Percentiles rank a stretch among this genome's conserved stretches.
phyloP scores from a whole-genome alignment of 2,113 vertebrate genomes.

The Nettapus auritus region DNA sequence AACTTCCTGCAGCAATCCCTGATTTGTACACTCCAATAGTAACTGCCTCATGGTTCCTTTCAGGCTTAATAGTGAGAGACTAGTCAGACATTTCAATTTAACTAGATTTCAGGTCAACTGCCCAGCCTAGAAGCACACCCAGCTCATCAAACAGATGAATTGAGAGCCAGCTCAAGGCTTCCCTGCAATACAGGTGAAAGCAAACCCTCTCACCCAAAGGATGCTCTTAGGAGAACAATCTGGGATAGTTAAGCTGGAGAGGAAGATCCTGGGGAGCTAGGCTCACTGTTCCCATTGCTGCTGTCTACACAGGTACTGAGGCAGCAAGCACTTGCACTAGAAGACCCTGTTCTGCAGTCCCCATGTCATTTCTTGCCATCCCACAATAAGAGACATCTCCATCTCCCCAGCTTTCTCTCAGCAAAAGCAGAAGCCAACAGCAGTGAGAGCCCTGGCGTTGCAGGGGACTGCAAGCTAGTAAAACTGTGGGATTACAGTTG shows the following conservation, averaged over 20 bases:
- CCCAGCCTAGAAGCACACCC: background rate
- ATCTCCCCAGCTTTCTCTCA: background rate
- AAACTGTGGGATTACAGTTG: constrained; percentile 4
- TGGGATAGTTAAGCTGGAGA: background rate
- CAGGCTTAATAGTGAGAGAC: constrained; percentile 15
- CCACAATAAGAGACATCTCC: background rate
- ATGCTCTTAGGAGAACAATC: background rate
- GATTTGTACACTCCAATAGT: background rate
- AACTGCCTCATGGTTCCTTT: constrained; percentile 23
- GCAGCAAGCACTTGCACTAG: background rate
- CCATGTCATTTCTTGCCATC: background rate
- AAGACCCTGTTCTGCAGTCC: background rate
- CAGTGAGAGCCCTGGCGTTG: background rate
- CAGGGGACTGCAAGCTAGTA: background rate
- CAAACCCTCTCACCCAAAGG: background rate
- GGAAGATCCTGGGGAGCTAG: background rate
- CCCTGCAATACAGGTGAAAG: background rate
- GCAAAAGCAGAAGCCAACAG: background rate
- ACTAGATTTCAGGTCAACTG: background rate
- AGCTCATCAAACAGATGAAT: background rate
- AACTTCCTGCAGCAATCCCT: background rate
- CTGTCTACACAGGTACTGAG: background rate
- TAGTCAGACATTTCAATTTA: background rate
- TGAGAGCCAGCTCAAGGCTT: background rate
- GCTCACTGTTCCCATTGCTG: background rate